These are phyloP conservation scores for Ptyas mucosa DNA, from an alignment of 2,113 vertebrate species.

Conservation along the genomic window DNA sequence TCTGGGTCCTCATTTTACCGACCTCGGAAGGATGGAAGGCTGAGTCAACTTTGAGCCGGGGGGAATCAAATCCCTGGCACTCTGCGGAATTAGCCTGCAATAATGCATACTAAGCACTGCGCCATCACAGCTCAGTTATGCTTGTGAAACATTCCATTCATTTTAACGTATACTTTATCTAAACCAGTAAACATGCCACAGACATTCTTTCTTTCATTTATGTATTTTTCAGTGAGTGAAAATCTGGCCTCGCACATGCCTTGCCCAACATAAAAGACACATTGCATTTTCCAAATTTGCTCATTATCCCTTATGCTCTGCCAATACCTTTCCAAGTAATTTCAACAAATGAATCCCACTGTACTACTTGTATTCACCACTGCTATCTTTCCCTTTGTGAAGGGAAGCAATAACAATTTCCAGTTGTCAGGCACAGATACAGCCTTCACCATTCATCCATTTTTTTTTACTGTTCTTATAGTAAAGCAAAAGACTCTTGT, in stretches of 20 bases:
- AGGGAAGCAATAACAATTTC: not conserved
- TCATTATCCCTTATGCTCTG: not conserved
- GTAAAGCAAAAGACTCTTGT: not conserved
- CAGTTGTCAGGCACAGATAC: not conserved
- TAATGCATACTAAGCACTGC: not conserved
- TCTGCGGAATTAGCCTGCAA: not conserved
- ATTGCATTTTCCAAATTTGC: not conserved
- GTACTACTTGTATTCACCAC: not conserved
- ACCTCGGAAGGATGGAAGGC: not conserved
- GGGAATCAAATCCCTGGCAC: not conserved
- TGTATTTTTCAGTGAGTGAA: not conserved
- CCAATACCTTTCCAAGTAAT: not conserved
- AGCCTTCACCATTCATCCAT: not conserved
- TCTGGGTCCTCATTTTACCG: not conserved
- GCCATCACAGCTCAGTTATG: not conserved
- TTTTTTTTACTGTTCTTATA: not conserved
- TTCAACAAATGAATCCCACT: not conserved
- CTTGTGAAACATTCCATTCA: not conserved
- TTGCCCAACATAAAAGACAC: not conserved
- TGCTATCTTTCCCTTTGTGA: not conserved
- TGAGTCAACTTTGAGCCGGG: not conserved
- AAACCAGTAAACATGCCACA: not conserved
- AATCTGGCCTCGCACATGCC: not conserved
- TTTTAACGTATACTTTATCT: not conserved
- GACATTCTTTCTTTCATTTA: not conserved